Conservation (phyloP, 1,140 invertebrate genomes). For the Helicoverpa armigera region DNA sequence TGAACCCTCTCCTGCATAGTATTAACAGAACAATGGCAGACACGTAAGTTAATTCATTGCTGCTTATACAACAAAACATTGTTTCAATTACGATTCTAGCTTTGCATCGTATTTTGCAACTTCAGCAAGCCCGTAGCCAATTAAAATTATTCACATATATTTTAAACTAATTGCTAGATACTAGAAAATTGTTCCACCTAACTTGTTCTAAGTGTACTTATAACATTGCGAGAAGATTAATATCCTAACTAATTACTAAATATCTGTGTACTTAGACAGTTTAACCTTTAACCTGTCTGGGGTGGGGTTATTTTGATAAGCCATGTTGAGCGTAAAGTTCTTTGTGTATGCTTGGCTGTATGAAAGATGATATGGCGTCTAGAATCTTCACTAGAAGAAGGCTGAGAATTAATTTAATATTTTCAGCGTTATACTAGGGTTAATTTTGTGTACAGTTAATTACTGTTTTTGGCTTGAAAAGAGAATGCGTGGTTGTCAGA, state of each 20-base stretch:
- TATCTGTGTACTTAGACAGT: neutral
- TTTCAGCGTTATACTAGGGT: too few species aligned
- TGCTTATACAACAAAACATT: constrained; percentile 14
- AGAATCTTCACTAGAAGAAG: neutral
- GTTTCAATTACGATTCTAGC: constrained; percentile 10
- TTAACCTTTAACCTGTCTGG: constrained; percentile 21
- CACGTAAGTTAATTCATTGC: neutral
- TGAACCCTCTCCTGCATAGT: neutral
- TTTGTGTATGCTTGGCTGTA: neutral
- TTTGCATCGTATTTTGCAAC: constrained; percentile 26
- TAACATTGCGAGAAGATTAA: neutral
- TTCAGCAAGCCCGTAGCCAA: neutral
- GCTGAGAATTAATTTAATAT: neutral
- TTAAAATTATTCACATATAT: constrained; percentile 25
- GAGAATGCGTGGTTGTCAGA: neutral
- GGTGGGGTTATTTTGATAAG: neutral
- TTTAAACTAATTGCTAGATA: constrained; percentile 16
- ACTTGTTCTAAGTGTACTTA: neutral
- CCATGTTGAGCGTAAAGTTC: neutral
- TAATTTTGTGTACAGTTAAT: neutral
- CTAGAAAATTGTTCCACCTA: neutral
- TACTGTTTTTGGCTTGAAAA: neutral
- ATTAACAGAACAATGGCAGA: constrained; percentile 7
- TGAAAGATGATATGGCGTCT: neutral
- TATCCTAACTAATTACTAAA: neutral